Evolutionary conservation across 2,888 invertebrate species (phyloP).

Genomic region (Sicus ferrugineus): DNA sequence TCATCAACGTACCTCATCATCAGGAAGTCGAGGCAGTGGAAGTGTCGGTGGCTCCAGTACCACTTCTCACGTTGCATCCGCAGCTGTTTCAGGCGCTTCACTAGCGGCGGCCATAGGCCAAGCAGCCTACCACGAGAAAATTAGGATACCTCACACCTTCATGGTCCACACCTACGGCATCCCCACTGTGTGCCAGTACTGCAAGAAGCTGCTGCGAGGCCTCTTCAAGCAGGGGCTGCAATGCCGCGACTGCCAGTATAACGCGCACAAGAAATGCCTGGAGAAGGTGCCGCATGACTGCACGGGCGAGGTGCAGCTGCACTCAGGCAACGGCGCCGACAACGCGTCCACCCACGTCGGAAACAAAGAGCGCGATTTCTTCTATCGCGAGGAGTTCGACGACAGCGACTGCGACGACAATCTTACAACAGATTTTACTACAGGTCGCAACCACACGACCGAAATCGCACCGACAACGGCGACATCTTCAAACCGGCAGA

Average conservation of each 20-base stretch:
- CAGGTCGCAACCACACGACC: neutral
- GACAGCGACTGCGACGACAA: conserved; percentile 72
- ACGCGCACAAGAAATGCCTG: conserved; percentile 93
- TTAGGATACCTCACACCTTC: conserved; percentile 94
- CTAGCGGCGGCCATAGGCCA: conserved; percentile 59
- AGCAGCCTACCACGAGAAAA: conserved; percentile 55
- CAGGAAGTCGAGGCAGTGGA: conserved; percentile 59
- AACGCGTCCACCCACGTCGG: conserved; percentile 40
- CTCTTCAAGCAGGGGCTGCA: conserved; percentile 96
- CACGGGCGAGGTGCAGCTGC: conserved; percentile 81
- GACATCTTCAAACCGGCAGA: conserved; percentile 39
- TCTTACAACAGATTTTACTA: conserved; percentile 48
- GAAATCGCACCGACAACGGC: conserved; percentile 27
- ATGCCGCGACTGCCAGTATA: conserved; percentile 96
- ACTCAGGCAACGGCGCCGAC: conserved; percentile 62
- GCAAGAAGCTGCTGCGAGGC: conserved; percentile 94
- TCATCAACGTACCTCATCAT: conserved; percentile 67
- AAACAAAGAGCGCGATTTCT: conserved; percentile 53
- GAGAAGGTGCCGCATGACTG: conserved; percentile 91
- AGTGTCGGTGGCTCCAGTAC: conserved; percentile 53
- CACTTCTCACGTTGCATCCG: conserved; percentile 35
- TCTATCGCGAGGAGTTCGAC: conserved; percentile 67
- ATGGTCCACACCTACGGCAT: conserved; percentile 95
- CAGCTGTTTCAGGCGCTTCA: conserved; percentile 22
- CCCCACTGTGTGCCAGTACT: conserved; percentile 95